Percentiles rank a stretch among this genome's conserved stretches.
phyloP scores from a whole-genome alignment of 2,888 invertebrate species.

The Pseudococcus longispinus region DNA sequence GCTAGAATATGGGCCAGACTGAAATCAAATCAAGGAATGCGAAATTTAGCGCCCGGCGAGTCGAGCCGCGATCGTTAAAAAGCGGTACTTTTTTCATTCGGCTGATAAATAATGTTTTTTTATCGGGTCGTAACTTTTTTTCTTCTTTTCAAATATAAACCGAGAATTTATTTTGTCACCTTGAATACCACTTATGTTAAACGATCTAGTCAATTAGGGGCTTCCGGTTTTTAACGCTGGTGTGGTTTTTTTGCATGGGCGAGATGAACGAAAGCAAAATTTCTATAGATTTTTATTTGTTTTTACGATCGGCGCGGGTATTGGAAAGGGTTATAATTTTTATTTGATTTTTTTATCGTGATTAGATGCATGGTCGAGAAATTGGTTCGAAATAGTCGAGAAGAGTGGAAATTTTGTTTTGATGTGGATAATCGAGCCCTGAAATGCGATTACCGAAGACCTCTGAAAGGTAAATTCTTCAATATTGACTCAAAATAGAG shows the following conservation, averaged over 20 bases:
- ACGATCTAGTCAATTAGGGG: background rate
- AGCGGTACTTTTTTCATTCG: constrained; percentile 14
- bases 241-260: background rate
- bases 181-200: constrained; percentile 1
- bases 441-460: too few relatives aligned
- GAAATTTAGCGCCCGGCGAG: constrained; percentile 15
- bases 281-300: background rate
- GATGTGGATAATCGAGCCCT: too few relatives aligned
- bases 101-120: constrained; percentile 1
- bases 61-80: background rate
- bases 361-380: too few relatives aligned
- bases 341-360: too few relatives aligned
- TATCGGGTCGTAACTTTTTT: constrained; percentile 9
- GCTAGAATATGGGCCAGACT: background rate
- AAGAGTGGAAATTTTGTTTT: too few relatives aligned
- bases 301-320: background rate
- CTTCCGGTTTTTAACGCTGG: background rate
- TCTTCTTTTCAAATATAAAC: background rate
- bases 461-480: too few relatives aligned
- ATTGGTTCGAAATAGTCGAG: too few relatives aligned
- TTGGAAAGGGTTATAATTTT: too few relatives aligned
- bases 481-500: too few relatives aligned
- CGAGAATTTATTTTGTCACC: constrained; percentile 21
- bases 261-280: background rate
- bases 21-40: constrained; percentile 13